phyloP scores from a whole-genome alignment of 2,797 vertebrate genomes.

The Acrossocheilus wenchowensis region DNA sequence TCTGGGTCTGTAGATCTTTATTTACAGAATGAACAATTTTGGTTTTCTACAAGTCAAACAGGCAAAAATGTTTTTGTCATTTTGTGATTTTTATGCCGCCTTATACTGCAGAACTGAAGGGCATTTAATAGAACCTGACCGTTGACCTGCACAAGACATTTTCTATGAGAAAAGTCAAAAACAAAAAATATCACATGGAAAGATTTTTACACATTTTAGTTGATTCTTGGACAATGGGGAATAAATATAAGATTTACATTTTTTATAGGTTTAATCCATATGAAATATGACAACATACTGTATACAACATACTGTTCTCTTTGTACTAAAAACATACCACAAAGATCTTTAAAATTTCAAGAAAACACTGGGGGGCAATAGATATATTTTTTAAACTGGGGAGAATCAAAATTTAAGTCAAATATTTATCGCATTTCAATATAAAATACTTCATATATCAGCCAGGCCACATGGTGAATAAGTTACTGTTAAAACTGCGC shows the following conservation, averaged over 20 bases:
- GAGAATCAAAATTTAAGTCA: background rate
- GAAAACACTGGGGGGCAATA: background rate
- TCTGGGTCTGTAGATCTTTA: conserved; percentile 39
- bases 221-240: conserved; percentile 21
- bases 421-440: conserved; percentile 24
- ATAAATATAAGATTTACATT: conserved; percentile 40
- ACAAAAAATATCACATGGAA: background rate
- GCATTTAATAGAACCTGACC: background rate
- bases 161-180: conserved; percentile 2
- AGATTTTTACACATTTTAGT: background rate
- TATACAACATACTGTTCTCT: too few species aligned
- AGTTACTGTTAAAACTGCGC: conserved; percentile 3
- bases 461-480: background rate
- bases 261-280: conserved; percentile 3
- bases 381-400: background rate
- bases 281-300: conserved; percentile 3
- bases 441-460: conserved; percentile 1
- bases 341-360: background rate
- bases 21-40: conserved; percentile 38
- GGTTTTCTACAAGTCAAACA: background rate
- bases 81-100: background rate
- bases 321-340: background rate
- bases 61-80: background rate
- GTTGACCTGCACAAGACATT: background rate
- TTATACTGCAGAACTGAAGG: background rate